Conservation (phyloP, 2,888 invertebrate genomes). For the Nemotelus nigrinus region DNA sequence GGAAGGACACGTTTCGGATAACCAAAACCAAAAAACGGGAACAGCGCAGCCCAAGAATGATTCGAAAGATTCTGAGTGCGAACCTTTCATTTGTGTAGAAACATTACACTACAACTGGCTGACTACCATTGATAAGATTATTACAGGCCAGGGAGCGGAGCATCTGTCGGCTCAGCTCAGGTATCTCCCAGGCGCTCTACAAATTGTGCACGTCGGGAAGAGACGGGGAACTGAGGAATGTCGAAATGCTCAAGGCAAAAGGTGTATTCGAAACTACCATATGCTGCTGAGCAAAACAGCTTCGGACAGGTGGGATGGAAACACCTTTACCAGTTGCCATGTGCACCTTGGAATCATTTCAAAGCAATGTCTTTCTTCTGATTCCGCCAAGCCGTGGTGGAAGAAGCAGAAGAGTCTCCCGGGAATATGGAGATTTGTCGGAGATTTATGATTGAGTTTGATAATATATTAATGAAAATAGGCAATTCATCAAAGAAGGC, state of each 20-base stretch:
- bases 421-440: slow-evolving; percentile 17
- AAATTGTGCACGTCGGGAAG: not conserved
- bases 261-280: slow-evolving; percentile 16
- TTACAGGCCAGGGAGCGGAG: slow-evolving; percentile 13
- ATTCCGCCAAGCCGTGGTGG: not conserved
- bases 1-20: slow-evolving; percentile 25
- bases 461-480: slow-evolving; percentile 35
- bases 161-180: slow-evolving; percentile 27
- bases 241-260: slow-evolving; percentile 35
- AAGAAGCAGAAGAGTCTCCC: not conserved
- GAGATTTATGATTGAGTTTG: slow-evolving; percentile 37
- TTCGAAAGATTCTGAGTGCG: not conserved
- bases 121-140: slow-evolving; percentile 30
- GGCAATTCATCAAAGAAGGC: slow-evolving; percentile 31
- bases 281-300: slow-evolving; percentile 11
- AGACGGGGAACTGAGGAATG: not conserved
- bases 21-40: slow-evolving; percentile 16
- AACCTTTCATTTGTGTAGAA: not conserved
- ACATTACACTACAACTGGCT: not conserved
- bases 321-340: slow-evolving; percentile 32
- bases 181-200: not conserved
- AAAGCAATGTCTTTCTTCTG: not conserved
- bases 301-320: slow-evolving; percentile 30
- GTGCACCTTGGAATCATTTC: not conserved
- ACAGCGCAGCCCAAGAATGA: slow-evolving; percentile 2